Evolutionary conservation across 2,888 invertebrate species (phyloP).

Genomic region (Timema cristinae): DNA sequence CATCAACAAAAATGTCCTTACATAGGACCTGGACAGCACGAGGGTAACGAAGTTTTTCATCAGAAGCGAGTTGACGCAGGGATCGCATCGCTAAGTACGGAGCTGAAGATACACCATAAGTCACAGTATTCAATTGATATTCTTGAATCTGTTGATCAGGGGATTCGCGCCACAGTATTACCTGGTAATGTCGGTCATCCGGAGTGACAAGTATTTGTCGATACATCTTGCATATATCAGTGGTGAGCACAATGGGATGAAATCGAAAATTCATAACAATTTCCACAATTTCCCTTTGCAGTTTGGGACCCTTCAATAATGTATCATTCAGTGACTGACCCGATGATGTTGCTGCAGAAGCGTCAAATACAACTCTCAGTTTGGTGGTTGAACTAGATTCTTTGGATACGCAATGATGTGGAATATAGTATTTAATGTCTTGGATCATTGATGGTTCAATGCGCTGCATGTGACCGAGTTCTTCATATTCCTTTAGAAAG

Average conservation of each 20-base stretch:
- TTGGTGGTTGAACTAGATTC: not conserved
- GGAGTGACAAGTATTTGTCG: not conserved
- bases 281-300: not conserved
- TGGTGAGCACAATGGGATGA: not conserved
- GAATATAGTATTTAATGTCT: not conserved
- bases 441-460: not conserved
- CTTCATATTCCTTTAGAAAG: not conserved
- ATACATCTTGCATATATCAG: conserved; percentile 11
- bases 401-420: not conserved
- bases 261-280: not conserved
- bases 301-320: not conserved
- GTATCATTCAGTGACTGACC: not conserved
- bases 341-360: not conserved
- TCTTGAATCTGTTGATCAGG: not conserved
- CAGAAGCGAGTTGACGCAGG: not conserved
- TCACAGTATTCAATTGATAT: not conserved
- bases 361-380: not conserved
- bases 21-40: not conserved
- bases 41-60: not conserved
- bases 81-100: not conserved
- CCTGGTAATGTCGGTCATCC: not conserved
- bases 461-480: not conserved
- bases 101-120: not conserved
- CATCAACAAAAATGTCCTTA: not conserved
- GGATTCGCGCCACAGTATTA: conserved; percentile 4